These are phyloP conservation scores for Cryptocephalus primarius DNA, from an alignment of 2,888 invertebrate species.

Conservation along the genomic window DNA sequence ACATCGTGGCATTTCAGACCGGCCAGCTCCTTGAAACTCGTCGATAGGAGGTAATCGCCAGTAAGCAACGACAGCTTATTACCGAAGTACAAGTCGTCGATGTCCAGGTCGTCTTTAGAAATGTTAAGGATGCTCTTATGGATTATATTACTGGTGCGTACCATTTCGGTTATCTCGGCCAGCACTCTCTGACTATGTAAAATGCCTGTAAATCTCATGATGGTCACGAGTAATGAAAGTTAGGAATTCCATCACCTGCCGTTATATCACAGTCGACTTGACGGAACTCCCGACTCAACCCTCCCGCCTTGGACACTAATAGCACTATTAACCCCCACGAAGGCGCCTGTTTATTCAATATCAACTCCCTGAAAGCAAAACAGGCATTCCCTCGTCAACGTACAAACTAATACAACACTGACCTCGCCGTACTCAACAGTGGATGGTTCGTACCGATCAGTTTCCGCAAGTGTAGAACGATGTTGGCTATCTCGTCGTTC, in stretches of 20 bases:
- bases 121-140: constrained; percentile 74
- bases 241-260: constrained; percentile 42
- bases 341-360: constrained; percentile 64
- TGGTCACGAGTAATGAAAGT: neutral
- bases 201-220: constrained; percentile 36
- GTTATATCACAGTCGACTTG: constrained; percentile 75
- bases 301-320: constrained; percentile 82
- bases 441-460: constrained; percentile 91
- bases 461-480: constrained; percentile 81
- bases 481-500: constrained; percentile 90
- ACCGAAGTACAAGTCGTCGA: constrained; percentile 75
- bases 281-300: constrained; percentile 62
- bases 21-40: constrained; percentile 77
- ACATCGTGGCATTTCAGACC: constrained; percentile 66
- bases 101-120: constrained; percentile 41
- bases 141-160: constrained; percentile 79
- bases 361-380: constrained; percentile 15
- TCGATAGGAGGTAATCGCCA: constrained; percentile 82
- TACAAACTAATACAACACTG: constrained; percentile 20
- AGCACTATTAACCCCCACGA: constrained; percentile 87
- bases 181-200: constrained; percentile 75
- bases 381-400: neutral
- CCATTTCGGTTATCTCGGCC: constrained; percentile 93
- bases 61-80: constrained; percentile 88
- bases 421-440: constrained; percentile 85